These are phyloP conservation scores for Zoanthus solanderi DNA, from an alignment of 92 coral and sea anemone genomes.

Conservation along the genomic window DNA sequence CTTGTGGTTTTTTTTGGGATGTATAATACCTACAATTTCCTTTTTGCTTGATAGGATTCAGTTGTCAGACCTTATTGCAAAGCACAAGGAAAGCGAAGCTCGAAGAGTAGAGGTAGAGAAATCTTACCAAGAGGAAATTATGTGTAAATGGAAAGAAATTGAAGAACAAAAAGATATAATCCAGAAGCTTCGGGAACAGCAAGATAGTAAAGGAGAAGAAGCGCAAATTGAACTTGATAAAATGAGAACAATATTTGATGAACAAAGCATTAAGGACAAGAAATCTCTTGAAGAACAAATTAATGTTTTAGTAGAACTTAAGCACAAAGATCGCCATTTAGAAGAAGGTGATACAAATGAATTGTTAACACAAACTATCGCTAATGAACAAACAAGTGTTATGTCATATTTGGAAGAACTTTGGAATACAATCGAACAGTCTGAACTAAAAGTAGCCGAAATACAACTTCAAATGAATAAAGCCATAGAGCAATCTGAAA, in stretches of 20 bases:
- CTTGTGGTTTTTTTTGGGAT: no score
- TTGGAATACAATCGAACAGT: slow-evolving; percentile 88
- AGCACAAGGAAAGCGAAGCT: slow-evolving; percentile 93
- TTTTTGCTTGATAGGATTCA: slow-evolving; percentile 61
- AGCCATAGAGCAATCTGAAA: slow-evolving; percentile 71
- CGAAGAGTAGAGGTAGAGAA: slow-evolving; percentile 87
- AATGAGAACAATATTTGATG: slow-evolving; percentile 70
- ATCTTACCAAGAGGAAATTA: slow-evolving; percentile 78
- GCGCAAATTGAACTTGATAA: slow-evolving; percentile 71
- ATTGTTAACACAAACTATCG: slow-evolving; percentile 49
- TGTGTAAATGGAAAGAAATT: slow-evolving; percentile 83
- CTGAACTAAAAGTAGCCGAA: slow-evolving; percentile 86
- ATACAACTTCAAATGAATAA: slow-evolving; percentile 82
- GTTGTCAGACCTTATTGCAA: slow-evolving; percentile 79
- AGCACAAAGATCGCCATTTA: slow-evolving; percentile 28
- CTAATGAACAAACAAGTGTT: slow-evolving; percentile 68
- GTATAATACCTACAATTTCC: no score
- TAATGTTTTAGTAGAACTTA: slow-evolving; percentile 70
- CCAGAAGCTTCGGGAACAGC: slow-evolving; percentile 70
- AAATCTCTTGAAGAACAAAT: slow-evolving; percentile 67
- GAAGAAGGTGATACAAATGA: slow-evolving; percentile 33
- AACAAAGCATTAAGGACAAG: slow-evolving; percentile 65
- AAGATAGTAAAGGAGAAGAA: slow-evolving; percentile 71
- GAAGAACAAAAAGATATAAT: slow-evolving; percentile 86
- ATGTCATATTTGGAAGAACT: slow-evolving; percentile 74